Percentiles rank a stretch among this genome's conserved stretches.
Evolutionary conservation across 2,888 invertebrate genomes (phyloP).

Genomic region (Drosophila mimetica): DNA sequence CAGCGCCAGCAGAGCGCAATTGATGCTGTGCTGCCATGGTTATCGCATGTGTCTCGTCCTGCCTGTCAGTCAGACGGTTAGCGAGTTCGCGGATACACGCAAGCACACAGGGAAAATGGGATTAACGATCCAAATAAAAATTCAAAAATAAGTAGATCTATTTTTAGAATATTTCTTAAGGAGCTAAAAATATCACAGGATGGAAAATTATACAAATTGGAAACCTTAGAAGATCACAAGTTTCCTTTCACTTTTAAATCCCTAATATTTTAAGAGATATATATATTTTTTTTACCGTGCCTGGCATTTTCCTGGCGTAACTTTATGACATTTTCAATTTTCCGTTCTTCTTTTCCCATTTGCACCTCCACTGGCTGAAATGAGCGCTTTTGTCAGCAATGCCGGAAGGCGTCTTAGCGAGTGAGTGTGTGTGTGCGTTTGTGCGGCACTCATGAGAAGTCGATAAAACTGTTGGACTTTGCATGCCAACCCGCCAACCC

Average conservation of each 20-base stretch:
- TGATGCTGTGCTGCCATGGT: slow-evolving; percentile 56
- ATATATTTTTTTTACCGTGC: slow-evolving; percentile 20
- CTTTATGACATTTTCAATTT: slow-evolving; percentile 67
- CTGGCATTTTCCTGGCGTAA: slow-evolving; percentile 38
- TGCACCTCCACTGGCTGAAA: slow-evolving; percentile 12
- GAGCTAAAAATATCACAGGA: no score
- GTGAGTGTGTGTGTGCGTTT: slow-evolving; percentile 24
- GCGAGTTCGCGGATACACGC: slow-evolving; percentile 21
- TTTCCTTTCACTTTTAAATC: no score
- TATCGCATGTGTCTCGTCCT: slow-evolving; percentile 58
- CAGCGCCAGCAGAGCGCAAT: slow-evolving; percentile 43
- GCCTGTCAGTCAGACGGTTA: slow-evolving; percentile 43
- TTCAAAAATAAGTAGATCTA: neutral
- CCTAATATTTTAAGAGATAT: no score
- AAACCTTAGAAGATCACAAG: no score
- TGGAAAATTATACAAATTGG: no score
- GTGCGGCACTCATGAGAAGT: slow-evolving; percentile 37
- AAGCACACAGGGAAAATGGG: neutral
- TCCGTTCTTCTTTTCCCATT: slow-evolving; percentile 31
- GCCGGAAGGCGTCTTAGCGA: slow-evolving; percentile 33
- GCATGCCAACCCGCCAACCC: slow-evolving; percentile 34
- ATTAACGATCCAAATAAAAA: no score
- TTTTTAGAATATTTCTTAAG: neutral
- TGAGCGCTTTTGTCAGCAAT: slow-evolving; percentile 41
- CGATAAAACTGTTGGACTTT: slow-evolving; percentile 73